Evolutionary conservation across 2,797 vertebrate species (phyloP), one percentile per base, ranked within the genome.

Genomic region (Gymnocypris eckloni): DNA sequence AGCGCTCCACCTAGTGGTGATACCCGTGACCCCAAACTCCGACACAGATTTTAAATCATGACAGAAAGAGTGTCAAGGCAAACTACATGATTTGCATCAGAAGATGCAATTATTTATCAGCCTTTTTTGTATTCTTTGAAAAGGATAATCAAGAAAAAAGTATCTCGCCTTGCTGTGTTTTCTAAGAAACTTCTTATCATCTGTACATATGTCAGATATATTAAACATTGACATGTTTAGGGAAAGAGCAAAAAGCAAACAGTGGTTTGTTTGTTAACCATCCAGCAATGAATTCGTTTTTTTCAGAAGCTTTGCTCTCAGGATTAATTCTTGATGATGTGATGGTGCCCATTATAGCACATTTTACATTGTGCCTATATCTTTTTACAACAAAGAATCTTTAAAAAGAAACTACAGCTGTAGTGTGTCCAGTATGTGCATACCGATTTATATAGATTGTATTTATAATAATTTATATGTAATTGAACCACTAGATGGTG

Each of bases 401-500:
- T 66, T 48, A 28, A 41, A 78, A 41, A 59, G 4, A 66, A 79
- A 45, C 7, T n/a, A 61, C 13, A 79, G 39, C 22, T 11, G 10
- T 0, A 43, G 10, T 28, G 59, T 48, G 20, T 39, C 25, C 39
- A 43, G 43, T 11, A 2, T 77, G 48, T n/a, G 12, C 20, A 41
- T 77, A n/a, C 6, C 33, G n/a, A 39, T 54, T 37, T 54, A 7
- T 50, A 18, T 39, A n/a, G 18, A 54, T 9, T n/a, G 4, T 16
- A 5, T 16, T 39, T 66, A n/a, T 25, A 16, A 76, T 50, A 1
- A 64, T 45, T 48, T 11, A 16, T 37, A 52, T 64, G n/a, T 43
- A n/a, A n/a, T 39, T 16, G 48, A 79, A 39, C 67, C 83, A 71
- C 76, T 72, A 85, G 83, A 79, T 85, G 83, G 76, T 54, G 52